Percentiles rank a stretch among this genome's conserved stretches.
These are phyloP conservation scores for Nerophis ophidion DNA, from an alignment of 2,113 vertebrate species.

Conservation along the genomic window DNA sequence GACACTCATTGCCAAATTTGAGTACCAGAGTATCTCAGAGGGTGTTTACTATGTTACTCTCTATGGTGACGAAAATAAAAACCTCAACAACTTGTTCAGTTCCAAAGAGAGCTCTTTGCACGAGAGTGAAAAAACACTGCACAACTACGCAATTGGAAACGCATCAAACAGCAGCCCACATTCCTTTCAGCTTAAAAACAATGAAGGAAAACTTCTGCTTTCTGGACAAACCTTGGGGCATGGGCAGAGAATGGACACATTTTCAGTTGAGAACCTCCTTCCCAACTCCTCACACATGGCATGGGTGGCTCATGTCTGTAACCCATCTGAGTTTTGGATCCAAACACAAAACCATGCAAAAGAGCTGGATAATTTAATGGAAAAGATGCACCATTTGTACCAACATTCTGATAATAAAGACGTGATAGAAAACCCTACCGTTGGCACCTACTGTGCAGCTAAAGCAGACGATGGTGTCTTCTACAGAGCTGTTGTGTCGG, in stretches of 20 bases:
- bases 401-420: conserved; percentile 52
- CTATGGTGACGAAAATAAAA: conserved; percentile 75
- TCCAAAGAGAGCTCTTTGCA: conserved; percentile 61
- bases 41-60: conserved; percentile 83
- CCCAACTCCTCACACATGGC: conserved; percentile 63
- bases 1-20: conserved; percentile 77
- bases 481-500: conserved; percentile 74
- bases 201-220: neutral
- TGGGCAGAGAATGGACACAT: neutral
- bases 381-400: conserved; percentile 73
- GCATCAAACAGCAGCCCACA: neutral
- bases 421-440: conserved; percentile 57
- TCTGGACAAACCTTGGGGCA: conserved; percentile 6
- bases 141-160: conserved; percentile 29
- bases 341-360: conserved; percentile 65
- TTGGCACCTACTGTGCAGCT: conserved; percentile 79
- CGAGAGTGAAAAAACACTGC: conserved; percentile 38
- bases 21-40: conserved; percentile 81
- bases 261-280: conserved; percentile 52
- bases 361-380: conserved; percentile 73
- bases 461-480: conserved; percentile 75
- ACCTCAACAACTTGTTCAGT: conserved; percentile 79
- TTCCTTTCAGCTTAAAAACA: conserved; percentile 3
- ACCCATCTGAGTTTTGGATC: conserved; percentile 85
- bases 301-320: conserved; percentile 70